These are phyloP conservation scores for Litoditis marina DNA, from an alignment of 2,888 invertebrate species.

Conservation along the genomic window DNA sequence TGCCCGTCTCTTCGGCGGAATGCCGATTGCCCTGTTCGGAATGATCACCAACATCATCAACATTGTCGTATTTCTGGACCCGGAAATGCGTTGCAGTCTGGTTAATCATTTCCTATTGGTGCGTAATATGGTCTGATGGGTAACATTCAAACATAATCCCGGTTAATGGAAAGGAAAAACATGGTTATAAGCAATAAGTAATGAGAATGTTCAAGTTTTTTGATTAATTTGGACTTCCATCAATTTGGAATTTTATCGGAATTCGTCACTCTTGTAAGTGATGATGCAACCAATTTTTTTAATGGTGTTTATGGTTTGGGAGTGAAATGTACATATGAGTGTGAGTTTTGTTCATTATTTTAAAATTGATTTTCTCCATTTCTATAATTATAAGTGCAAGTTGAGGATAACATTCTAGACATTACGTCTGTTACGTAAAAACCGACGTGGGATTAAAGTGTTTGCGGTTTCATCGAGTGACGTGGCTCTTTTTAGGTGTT, in stretches of 20 bases:
- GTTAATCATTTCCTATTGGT: constrained; percentile 59
- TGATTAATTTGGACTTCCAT: neutral
- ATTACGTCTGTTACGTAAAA: no score
- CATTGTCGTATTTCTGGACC: constrained; percentile 56
- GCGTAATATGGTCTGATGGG: constrained; percentile 27
- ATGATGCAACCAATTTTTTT: neutral
- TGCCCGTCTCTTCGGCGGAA: constrained; percentile 36
- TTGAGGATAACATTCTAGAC: no score
- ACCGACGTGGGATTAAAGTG: no score
- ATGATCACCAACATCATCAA: constrained; percentile 57
- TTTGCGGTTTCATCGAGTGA: no score
- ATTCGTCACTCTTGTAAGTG: no score
- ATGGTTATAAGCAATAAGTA: neutral
- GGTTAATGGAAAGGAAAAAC: no score
- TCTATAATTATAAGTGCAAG: no score
- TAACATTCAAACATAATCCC: no score
- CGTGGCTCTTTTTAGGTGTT: no score
- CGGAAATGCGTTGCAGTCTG: constrained; percentile 55
- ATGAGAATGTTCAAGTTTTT: neutral
- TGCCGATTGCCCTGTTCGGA: constrained; percentile 52
- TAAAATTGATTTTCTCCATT: no score
- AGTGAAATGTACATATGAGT: no score
- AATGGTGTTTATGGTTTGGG: neutral
- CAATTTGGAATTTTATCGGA: neutral
- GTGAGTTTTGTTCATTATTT: no score